These are phyloP conservation scores for Cervus canadensis DNA, from an alignment of 2,113 vertebrate genomes.

Conservation along the genomic window DNA sequence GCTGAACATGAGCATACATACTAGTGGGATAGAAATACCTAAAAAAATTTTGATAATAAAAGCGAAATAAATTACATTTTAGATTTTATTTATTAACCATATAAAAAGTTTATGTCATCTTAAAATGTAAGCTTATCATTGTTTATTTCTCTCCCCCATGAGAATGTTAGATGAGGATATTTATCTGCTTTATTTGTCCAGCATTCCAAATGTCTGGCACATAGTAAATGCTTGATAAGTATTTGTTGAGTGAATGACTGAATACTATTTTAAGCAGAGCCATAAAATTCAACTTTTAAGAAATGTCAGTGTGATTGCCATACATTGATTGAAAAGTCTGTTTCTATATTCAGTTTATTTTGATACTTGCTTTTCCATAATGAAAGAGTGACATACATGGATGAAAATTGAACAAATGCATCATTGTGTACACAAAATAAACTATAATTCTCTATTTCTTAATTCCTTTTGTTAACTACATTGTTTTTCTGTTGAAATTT, in stretches of 20 bases:
- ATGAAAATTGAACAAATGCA: background rate
- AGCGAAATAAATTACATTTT: background rate
- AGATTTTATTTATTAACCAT: background rate
- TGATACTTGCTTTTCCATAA: conserved; percentile 7
- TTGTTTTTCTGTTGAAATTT: background rate
- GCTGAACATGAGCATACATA: background rate
- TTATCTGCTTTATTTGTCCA: background rate
- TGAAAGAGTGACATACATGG: background rate
- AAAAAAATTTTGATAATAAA: background rate
- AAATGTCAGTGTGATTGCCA: background rate
- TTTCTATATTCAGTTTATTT: background rate
- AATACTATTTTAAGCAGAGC: background rate
- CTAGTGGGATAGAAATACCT: background rate
- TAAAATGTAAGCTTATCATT: background rate
- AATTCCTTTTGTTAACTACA: background rate
- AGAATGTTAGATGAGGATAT: background rate
- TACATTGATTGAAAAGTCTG: background rate
- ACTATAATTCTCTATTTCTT: background rate
- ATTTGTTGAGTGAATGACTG: background rate
- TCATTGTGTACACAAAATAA: background rate
- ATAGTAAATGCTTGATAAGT: background rate
- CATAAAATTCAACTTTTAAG: background rate
- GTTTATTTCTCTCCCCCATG: background rate
- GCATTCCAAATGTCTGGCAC: background rate
- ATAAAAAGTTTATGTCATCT: background rate